Evolutionary conservation across 2,888 invertebrate species (phyloP).

Genomic region (Koerneria pararmatus): DNA sequence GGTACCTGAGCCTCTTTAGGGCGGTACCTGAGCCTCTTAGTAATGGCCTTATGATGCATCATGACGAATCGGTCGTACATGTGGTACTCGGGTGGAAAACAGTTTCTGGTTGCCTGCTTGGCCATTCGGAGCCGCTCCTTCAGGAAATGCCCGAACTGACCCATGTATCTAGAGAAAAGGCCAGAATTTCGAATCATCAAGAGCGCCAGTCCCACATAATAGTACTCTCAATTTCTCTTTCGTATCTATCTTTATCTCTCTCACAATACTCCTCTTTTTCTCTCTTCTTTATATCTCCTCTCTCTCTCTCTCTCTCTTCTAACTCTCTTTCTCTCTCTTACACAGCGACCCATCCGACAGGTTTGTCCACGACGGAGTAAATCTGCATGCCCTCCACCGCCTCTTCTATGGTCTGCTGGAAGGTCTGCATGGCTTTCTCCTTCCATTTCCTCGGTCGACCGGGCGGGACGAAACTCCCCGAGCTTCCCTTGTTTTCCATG

Average conservation of each 20-base stretch:
- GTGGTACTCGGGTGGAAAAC: constrained; percentile 90
- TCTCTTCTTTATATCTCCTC: too few relatives aligned
- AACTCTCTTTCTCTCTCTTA: constrained; percentile 14
- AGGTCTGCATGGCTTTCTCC: constrained; percentile 65
- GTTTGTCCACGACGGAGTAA: constrained; percentile 77
- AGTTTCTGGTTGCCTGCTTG: constrained; percentile 69
- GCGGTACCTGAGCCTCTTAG: constrained; percentile 49
- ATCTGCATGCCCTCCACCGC: constrained; percentile 87
- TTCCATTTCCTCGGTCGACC: constrained; percentile 76
- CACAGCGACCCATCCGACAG: constrained; percentile 84
- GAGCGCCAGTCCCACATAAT: too few relatives aligned
- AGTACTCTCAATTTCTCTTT: too few relatives aligned
- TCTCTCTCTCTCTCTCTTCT: too few relatives aligned
- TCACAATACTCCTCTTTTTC: too few relatives aligned
- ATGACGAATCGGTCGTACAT: constrained; percentile 84
- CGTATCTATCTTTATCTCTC: too few relatives aligned
- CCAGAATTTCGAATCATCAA: too few relatives aligned
- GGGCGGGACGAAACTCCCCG: constrained; percentile 81
- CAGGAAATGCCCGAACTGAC: too few relatives aligned
- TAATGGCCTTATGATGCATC: constrained; percentile 85
- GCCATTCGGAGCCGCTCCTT: constrained; percentile 52
- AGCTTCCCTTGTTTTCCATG: constrained; percentile 73
- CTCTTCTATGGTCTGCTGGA: constrained; percentile 62
- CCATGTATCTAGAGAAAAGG: too few relatives aligned
- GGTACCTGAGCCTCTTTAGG: too few relatives aligned